Percentiles rank a stretch among this genome's conserved stretches.
These are phyloP conservation scores for Denticeps clupeoides DNA, from an alignment of 2,797 vertebrate genomes.

Conservation along the genomic window DNA sequence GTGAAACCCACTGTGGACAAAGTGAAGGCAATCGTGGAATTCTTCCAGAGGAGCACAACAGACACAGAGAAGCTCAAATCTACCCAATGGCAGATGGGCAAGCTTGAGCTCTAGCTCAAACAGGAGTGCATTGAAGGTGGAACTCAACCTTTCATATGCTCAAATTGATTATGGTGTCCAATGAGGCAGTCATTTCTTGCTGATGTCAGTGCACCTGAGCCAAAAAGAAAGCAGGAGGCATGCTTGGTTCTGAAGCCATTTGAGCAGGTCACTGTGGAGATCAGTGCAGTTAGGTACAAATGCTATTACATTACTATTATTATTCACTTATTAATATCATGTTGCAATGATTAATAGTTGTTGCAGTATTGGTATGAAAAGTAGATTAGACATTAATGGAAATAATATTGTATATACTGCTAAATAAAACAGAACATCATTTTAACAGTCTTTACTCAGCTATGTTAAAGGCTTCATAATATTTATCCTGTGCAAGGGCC, in stretches of 20 bases:
- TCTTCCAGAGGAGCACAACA: slow-evolving; percentile 6
- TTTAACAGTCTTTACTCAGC: not conserved
- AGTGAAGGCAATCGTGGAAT: slow-evolving; percentile 22
- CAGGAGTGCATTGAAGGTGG: slow-evolving; percentile 19
- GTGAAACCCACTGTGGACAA: slow-evolving; percentile 22
- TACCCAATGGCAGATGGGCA: not conserved
- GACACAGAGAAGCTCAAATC: slow-evolving; percentile 11
- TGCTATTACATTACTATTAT: too few species aligned
- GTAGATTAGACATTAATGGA: not conserved
- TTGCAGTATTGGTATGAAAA: not conserved
- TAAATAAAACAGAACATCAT: not conserved
- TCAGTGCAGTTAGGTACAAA: slow-evolving; percentile 20
- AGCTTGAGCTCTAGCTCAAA: slow-evolving; percentile 21
- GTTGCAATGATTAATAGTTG: too few species aligned
- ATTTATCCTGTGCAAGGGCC: slow-evolving; percentile 1
- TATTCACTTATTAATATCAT: too few species aligned
- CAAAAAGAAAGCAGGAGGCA: too few species aligned
- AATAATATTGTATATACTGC: not conserved
- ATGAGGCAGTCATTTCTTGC: too few species aligned
- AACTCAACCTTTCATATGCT: too few species aligned
- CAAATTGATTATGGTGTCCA: too few species aligned
- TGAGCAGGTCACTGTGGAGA: slow-evolving; percentile 24
- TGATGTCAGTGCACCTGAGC: too few species aligned
- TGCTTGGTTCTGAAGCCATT: slow-evolving; percentile 23
- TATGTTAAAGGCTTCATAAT: slow-evolving; percentile 10